Conservation (phyloP, 2,797 vertebrate species). For the Squalus acanthias region DNA sequence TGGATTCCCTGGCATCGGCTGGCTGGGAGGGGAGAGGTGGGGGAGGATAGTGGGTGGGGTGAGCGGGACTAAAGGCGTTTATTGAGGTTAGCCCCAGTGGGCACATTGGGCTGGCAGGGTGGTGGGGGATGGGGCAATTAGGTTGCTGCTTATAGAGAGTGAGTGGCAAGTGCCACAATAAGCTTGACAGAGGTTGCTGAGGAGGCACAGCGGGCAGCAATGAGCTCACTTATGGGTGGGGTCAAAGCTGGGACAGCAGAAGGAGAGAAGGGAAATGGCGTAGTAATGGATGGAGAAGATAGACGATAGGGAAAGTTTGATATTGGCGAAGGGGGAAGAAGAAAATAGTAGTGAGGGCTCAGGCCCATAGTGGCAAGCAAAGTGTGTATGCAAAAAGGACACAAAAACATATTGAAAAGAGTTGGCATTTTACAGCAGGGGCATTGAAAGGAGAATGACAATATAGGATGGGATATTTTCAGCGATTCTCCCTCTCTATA, state of each 20-base stretch:
- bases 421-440: background rate
- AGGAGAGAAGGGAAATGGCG: background rate
- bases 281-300: background rate
- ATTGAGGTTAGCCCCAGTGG: no score
- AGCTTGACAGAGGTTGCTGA: no score
- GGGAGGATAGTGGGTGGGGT: no score
- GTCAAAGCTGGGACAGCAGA: background rate
- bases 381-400: background rate
- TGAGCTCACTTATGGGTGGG: no score
- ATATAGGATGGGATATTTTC: background rate
- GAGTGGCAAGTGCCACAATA: no score
- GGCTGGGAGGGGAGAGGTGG: no score
- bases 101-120: no score
- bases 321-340: background rate
- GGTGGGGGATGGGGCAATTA: no score
- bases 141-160: no score
- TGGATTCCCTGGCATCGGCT: no score
- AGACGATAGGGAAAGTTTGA: background rate
- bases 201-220: no score
- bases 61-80: no score
- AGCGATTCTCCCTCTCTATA: background rate
- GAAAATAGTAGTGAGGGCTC: background rate
- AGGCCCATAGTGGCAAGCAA: background rate
- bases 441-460: background rate
- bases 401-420: background rate